phyloP scores from a whole-genome alignment of 2,113 vertebrate species.

The Oxyura jamaicensis region DNA sequence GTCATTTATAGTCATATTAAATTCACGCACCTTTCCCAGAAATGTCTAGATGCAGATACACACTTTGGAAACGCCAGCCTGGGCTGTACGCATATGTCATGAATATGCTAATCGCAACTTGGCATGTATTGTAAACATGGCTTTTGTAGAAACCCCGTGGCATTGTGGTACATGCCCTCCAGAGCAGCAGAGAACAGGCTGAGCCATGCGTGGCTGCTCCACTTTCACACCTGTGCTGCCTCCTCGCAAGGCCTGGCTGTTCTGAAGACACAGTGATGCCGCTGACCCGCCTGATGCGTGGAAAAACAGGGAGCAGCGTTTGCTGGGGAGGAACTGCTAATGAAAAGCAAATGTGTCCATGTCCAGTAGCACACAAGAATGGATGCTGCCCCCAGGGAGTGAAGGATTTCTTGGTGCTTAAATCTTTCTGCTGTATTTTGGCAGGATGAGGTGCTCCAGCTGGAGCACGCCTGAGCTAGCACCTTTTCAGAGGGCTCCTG shows the following conservation, averaged over 20 bases:
- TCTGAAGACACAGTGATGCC: background rate
- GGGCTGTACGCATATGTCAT: background rate
- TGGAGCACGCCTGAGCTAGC: background rate
- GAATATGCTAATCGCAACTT: background rate
- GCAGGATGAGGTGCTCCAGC: background rate
- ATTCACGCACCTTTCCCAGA: background rate
- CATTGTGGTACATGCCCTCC: background rate
- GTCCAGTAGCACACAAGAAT: background rate
- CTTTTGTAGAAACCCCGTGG: background rate
- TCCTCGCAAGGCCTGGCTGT: background rate
- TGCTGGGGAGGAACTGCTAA: fast-evolving
- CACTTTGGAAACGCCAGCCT: background rate
- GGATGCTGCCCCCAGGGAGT: background rate
- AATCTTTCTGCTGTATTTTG: background rate
- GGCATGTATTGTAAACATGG: background rate
- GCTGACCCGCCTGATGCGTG: background rate
- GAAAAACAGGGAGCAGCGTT: background rate
- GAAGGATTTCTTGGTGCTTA: background rate
- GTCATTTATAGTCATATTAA: background rate
- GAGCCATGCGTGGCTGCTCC: background rate
- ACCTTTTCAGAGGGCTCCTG: background rate
- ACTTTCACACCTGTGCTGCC: background rate
- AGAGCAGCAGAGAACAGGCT: background rate
- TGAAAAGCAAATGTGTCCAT: background rate
- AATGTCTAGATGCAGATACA: background rate